Base-by-base conservation (phyloP, 2,888 invertebrate species). In the Dastarcus helophoroides region DNA sequence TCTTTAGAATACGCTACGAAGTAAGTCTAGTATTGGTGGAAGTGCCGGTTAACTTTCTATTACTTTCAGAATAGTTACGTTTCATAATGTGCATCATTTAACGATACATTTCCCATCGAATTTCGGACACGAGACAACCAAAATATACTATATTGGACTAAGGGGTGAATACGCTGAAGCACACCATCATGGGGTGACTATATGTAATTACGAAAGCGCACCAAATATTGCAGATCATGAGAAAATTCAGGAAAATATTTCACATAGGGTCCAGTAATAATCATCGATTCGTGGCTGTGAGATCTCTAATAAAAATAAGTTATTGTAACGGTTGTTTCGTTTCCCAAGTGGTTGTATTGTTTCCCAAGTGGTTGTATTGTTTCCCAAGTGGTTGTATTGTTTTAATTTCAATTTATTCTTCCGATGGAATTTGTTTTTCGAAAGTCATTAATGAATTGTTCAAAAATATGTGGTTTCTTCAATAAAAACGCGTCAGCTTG, bases 91-190 rank as follows among this genome's bases (percentile, higher is more conserved):
- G 3, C 71, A 82, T 47, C 84, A 95, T 64, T 66, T 98, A 38
- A 79, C 88, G 3, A 69, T 98, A 49, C 84, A 94, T 64, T 89
- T 97, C 56, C 86, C 89, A 5, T 69, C 69, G 9, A 94, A 91
- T 62, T 89, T 81, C 64, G 93, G 93, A 12, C 73, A 69, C 10
- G 86, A 88, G n/a, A 72, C 64, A 28, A 88, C 89, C 2, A 77
- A 74, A 52, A 76, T 95, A 38, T 88, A 82, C 56, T 98, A 97
- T 56, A 95, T 98, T 53, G 97, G 93, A 6, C 67, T 98, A 22
- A 79, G 81, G 56, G 98, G 97, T 12, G 95, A 97, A 65, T 98
- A 83, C 67, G 71, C 73, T 7, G 77, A 80, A 53, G 79, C 76
- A 0, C 84, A 83, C 51, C 69, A 78, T 43, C 90, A 93, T 56